These are phyloP conservation scores for Forbesichthys papilliferus DNA, from an alignment of 2,113 vertebrate species.

Conservation along the genomic window DNA sequence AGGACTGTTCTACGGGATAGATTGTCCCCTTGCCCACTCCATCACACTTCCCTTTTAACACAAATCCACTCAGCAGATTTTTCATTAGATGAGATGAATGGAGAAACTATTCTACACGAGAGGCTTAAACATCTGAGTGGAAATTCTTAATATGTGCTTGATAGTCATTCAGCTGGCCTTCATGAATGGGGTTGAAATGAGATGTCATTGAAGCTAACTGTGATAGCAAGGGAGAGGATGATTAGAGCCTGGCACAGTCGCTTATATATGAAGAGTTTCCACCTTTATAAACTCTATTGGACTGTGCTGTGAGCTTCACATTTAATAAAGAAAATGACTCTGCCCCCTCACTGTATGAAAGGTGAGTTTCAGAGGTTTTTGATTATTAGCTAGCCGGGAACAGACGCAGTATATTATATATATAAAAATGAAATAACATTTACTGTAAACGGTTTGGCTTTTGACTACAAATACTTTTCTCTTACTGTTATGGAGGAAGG, in stretches of 20 bases:
- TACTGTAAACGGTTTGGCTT: no score
- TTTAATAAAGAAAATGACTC: not conserved
- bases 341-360: no score
- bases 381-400: no score
- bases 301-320: not conserved
- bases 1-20: not conserved
- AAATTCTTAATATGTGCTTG: constrained; percentile 54
- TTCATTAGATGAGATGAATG: constrained; percentile 55
- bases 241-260: constrained; percentile 18
- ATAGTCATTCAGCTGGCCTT: constrained; percentile 53
- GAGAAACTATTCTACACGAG: constrained; percentile 55
- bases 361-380: no score
- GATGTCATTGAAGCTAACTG: constrained; percentile 34
- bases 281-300: constrained; percentile 25
- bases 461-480: no score
- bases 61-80: constrained; percentile 59
- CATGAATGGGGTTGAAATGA: constrained; percentile 55
- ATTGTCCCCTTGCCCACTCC: constrained; percentile 30
- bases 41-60: constrained; percentile 44
- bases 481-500: no score
- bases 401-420: no score
- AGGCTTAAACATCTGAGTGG: constrained; percentile 53
- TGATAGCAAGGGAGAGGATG: constrained; percentile 30
- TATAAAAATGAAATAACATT: no score
- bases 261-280: constrained; percentile 28